Base-by-base conservation (phyloP, 2,113 vertebrate species). In the Oryzias woworae region DNA sequence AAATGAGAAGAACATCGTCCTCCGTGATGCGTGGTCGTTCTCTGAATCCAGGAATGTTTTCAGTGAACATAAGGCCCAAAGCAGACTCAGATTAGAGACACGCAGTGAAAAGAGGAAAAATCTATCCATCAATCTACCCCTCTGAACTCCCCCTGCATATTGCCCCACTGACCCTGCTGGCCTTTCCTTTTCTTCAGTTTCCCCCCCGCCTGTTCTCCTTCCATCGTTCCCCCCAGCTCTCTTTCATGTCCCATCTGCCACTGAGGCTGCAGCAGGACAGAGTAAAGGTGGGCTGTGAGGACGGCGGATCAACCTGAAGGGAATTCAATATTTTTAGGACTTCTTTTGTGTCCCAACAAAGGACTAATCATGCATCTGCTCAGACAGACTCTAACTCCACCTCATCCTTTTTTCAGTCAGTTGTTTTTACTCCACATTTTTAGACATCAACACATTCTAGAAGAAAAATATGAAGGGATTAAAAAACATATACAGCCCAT, bases 171-270 rank as follows among this genome's bases (percentile, higher is more conserved):
- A 90, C 89, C 90, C 74, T 46, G 43, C 62, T 64, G 80, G 42
- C 83, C 88, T 87, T 60, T 78, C 52, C 66, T 77, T 88, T 80
- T 85, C 77, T 90, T 85, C 59, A 84, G 69, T 85, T 82, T 72
- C 62, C 75, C 80, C 84, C 85, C 89, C 87, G 86, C 87, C 88
- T 90, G 87, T 87, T 85, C 82, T 68, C 77, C 47, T 78, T 77
- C 70, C 77, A 84, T 77, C 28, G 14, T 23, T 76, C 78, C 79
- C 71, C 82, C 65, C 59, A 24, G 43, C 79, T 85, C 81, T 28
- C 85, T 91, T 91, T 91, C 84, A 91, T 90, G 70, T 83, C 81
- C 87, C 91, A 92, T 92, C 91, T 92, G 91, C 69, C 81, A 73
- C 75, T 14, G 58, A 61, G 56, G 67, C 71, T 78, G 78, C 76